Evolutionary conservation across 1,140 invertebrate genomes (phyloP), one percentile per base, ranked within the genome.

Genomic region (Copidosoma floridanum): DNA sequence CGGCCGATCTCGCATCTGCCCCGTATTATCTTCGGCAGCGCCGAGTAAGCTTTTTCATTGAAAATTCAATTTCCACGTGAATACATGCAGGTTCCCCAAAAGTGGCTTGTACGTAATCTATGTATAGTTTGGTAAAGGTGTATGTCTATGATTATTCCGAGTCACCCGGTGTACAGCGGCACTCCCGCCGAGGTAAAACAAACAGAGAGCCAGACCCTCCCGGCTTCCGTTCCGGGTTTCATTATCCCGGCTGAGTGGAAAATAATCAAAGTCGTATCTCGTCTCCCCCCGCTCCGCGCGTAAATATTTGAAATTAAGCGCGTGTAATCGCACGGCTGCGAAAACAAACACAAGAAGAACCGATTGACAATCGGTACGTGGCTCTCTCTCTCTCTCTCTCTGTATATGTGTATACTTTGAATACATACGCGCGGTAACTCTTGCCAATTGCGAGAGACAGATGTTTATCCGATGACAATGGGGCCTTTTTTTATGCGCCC

Each of bases 291-390:
- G n/a, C n/a, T n/a, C n/a, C n/a, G n/a, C 44, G 35, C 55, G 46
- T 50, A 57, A 57, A 57, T 57, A 57, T 57, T 57, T 57, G 44
- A 57, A 57, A 50, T 50, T 7, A 37, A 16, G 16, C 40, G 53
- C 27, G 2, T n/a, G 37, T 27, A 8, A 21, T 3, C n/a, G 16
- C 21, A 35, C 23, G 16, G 10, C 16, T 11, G 29, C 14, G 20
- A 44, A 51, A 38, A 40, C 46, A 43, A 44, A 51, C 41, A 43
- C 27, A 48, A 23, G 23, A 58, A 29, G 35, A 37, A 48, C 38
- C 46, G 18, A 32, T 32, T 20, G 47, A 24, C 40, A 51, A 35
- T 40, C 12, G 50, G 40, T 24, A 21, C 24, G n/a, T 23, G n/a
- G n/a, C n/a, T n/a, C n/a, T n/a, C n/a, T n/a, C n/a, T n/a, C n/a